Evolutionary conservation across 2,113 vertebrate genomes (phyloP).

Genomic region (Harpagus bidentatus): DNA sequence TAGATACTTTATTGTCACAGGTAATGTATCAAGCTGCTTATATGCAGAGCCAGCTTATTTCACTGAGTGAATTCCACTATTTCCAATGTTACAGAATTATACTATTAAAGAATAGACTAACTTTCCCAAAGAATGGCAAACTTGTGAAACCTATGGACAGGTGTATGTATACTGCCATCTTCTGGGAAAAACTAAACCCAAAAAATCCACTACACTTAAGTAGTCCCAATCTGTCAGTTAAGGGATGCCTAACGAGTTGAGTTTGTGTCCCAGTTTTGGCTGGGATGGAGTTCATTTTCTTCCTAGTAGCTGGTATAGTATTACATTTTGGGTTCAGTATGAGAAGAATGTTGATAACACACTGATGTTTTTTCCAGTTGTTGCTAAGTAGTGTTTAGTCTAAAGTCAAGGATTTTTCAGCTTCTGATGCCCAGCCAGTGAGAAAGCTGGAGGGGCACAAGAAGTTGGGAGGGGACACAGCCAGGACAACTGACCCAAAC

Average conservation of each 20-base stretch:
- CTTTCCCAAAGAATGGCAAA: neutral
- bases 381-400: no score
- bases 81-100: neutral
- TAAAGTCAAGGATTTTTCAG: no score
- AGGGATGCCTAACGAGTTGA: neutral
- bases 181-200: neutral
- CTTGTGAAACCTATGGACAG: neutral
- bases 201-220: neutral
- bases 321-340: no score
- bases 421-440: no score
- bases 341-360: no score
- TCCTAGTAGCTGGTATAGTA: no score
- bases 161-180: neutral
- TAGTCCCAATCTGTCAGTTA: neutral
- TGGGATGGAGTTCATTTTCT: no score
- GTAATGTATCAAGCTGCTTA: neutral
- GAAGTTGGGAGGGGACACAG: no score
- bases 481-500: no score
- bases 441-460: no score
- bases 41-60: neutral
- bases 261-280: no score
- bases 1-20: neutral
- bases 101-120: neutral
- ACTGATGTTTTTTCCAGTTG: no score
- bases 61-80: neutral